Conservation (phyloP, 2,888 invertebrate species). For the Volucella inflata region DNA sequence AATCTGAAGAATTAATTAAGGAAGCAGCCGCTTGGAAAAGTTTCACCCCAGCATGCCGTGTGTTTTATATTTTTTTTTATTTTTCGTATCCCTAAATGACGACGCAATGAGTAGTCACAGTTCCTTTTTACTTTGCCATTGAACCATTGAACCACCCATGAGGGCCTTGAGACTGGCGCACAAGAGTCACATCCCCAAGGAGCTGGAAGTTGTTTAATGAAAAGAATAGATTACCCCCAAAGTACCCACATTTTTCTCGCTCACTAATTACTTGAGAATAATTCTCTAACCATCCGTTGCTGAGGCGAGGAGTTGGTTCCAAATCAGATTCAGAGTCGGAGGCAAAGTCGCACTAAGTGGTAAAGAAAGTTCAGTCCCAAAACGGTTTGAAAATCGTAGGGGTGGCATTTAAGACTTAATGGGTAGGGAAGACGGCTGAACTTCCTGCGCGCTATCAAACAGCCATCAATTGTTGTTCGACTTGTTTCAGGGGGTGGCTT, state of each 20-base stretch:
- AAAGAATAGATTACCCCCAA: slow-evolving; percentile 38
- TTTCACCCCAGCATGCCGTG: neutral
- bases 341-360: neutral
- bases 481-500: neutral
- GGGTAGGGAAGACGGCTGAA: neutral
- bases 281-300: slow-evolving; percentile 11
- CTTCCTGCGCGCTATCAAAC: slow-evolving; percentile 30
- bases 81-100: neutral
- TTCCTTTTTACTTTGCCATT: neutral
- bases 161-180: neutral
- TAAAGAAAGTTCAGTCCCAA: neutral
- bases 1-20: slow-evolving; percentile 28
- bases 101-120: slow-evolving; percentile 5
- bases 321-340: neutral
- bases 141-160: neutral
- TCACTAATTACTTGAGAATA: slow-evolving; percentile 36
- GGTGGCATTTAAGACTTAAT: neutral
- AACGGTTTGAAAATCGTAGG: neutral
- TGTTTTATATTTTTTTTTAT: neutral
- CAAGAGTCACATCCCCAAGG: slow-evolving; percentile 9
- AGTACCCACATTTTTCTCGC: neutral
- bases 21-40: slow-evolving; percentile 25
- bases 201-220: slow-evolving; percentile 43
- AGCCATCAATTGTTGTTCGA: slow-evolving; percentile 49
- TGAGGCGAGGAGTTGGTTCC: neutral